Evolutionary conservation across 2,888 invertebrate genomes (phyloP), one percentile per base, ranked within the genome.

Genomic region (Synanthedon myopaeformis): DNA sequence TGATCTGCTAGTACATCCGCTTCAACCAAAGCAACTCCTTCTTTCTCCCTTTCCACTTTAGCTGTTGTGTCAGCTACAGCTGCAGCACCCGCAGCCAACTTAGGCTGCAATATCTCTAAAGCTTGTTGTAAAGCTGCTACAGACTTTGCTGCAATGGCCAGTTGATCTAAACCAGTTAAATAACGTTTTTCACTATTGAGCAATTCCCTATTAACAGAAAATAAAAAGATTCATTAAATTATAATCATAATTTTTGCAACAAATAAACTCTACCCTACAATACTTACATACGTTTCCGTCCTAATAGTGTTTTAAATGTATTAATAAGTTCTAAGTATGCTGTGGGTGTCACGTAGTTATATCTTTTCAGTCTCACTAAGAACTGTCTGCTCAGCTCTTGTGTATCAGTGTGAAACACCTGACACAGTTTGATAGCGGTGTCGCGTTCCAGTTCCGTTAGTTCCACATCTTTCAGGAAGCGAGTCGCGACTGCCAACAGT

Each of bases 261-360:
- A 35, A 35, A 35, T 10, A 35, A 35, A 10, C 35, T n/a, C 14
- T 45, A 45, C 8, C n/a, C 10, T 52, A 12, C 8, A 13, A 41
- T 52, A 89, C 90, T 82, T 82, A 93, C 90, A 85, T 90, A 87
- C 97, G 82, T 71, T 96, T 96, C 57, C 90, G 91, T 23, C 79
- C 88, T 8, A 97, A 82, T 51, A 97, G 85, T 0, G 91, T 84
- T 74, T 96, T 96, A 67, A 97, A 98, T 41, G 96, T 96, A 68
- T 92, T 94, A 60, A 98, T 96, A 67, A 97, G 89, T 70, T 97
- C 97, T 60, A 97, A 84, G 72, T 97, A 98, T 0, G 96, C 97
- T 0, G 96, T 97, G 0, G 97, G 97, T 0, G 97, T 97, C 0
- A 97, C 96, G 73, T 97, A 97, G 73, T 94, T 96, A 64, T 90